Base-by-base conservation (phyloP, 2,797 vertebrate genomes). In the Sebastes cheni region DNA sequence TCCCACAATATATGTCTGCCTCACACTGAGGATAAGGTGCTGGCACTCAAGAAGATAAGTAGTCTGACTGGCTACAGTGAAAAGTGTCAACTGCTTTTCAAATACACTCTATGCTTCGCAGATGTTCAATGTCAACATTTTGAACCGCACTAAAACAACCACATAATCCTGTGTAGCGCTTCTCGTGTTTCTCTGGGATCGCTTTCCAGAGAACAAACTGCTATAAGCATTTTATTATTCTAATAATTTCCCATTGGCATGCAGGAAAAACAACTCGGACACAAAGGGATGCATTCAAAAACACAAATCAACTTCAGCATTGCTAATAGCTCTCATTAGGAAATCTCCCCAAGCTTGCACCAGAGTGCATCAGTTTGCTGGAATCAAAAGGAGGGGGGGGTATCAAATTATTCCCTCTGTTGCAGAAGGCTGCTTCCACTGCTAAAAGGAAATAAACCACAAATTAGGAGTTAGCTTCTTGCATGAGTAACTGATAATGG, bases 251-350 rank as follows among this genome's bases (percentile, higher is more conserved):
- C 75, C 69, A 85, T 79, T 89, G 81, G 81, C 79, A 76, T 80
- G 74, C 80, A 59, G 52, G 52, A 69, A 81, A 81, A 75, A 71
- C 73, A 81, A 83, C 69, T 75, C 10, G 29, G 72, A 85, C 83
- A 86, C 84, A 86, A 85, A 79, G 80, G 68, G 81, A 86, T 87
- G 82, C 70, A 69, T 83, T 88, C 74, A 86, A 84, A 87, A 85
- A 67, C 86, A 88, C 70, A 84, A 87, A 87, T 86, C 81, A 86
- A 84, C 65, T 79, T 85, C 69, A 89, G 78, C 82, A 61, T 84
- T 77, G 79, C 82, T 87, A 87, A 92, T 88, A 80, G 77, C 80
- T 80, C 75, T 91, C 84, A 91, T 91, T 92, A 90, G 79, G 72
- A 81, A 82, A 83, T 79, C 76, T 90, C 87, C 73, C 59, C 34